Evolutionary conservation across 2,888 invertebrate genomes (phyloP).

Genomic region (Meiosimyza decipiens): DNA sequence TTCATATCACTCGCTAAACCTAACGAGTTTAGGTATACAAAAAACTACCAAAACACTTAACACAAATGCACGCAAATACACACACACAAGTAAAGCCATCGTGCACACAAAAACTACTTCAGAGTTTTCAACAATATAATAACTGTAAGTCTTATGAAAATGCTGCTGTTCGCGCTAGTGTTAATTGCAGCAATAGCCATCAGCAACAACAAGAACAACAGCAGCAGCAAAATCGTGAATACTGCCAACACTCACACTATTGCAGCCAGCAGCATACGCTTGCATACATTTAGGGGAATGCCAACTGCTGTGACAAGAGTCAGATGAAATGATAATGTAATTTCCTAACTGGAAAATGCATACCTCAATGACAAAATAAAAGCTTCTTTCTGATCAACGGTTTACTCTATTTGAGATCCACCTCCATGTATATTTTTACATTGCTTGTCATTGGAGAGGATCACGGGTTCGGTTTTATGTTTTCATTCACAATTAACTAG

Average conservation of each 20-base stretch:
- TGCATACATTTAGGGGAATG: no score
- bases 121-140: constrained; percentile 27
- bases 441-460: no score
- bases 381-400: no score
- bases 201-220: neutral
- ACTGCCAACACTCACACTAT: neutral
- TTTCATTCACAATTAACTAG: no score
- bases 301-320: no score
- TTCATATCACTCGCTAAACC: constrained; percentile 23
- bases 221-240: neutral
- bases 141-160: constrained; percentile 31
- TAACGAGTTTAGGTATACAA: neutral
- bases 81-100: neutral
- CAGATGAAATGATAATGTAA: neutral
- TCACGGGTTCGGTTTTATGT: no score
- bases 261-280: no score
- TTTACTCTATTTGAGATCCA: no score
- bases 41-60: neutral
- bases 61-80: neutral
- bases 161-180: constrained; percentile 15
- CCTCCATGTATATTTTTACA: no score
- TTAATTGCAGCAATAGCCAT: constrained; percentile 18
- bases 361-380: no score
- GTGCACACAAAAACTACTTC: constrained; percentile 12
- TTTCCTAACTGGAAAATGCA: neutral